phyloP scores from a whole-genome alignment of 2,888 invertebrate species.

The Nasonia oneida region DNA sequence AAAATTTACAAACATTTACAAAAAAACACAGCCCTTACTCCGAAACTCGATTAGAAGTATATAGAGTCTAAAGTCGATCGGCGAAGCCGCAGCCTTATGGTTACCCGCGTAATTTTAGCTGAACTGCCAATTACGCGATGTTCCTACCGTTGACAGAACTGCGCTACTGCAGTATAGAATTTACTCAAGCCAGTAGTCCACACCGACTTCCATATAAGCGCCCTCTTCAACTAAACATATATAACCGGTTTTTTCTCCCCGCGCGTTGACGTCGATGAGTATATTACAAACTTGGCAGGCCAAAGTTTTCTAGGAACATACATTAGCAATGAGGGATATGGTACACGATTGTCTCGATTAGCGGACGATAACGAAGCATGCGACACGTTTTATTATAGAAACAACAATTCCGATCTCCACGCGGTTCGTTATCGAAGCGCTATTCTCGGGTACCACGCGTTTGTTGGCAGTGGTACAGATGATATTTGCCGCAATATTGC shows the following conservation, averaged over 20 bases:
- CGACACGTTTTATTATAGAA: background rate
- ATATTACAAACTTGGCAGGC: background rate
- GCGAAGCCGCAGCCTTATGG: background rate
- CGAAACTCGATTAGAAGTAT: background rate
- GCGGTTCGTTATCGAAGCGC: background rate
- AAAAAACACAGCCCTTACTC: background rate
- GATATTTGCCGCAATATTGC: background rate
- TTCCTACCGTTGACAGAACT: background rate
- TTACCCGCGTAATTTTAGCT: background rate
- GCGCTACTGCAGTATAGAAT: background rate
- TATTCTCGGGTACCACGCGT: background rate
- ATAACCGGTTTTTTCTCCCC: background rate
- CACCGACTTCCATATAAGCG: background rate
- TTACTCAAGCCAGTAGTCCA: background rate
- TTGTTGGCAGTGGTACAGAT: background rate
- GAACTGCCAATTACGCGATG: background rate
- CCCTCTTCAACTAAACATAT: background rate
- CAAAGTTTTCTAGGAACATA: background rate
- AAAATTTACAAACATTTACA: no score
- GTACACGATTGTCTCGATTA: background rate
- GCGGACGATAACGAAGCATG: background rate
- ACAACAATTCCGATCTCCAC: background rate
- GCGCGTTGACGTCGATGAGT: background rate
- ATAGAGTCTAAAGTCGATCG: background rate
- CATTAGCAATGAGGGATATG: background rate